Evolutionary conservation across 2,797 vertebrate species (phyloP), one percentile per base, ranked within the genome.

Genomic region (Pterois miles): DNA sequence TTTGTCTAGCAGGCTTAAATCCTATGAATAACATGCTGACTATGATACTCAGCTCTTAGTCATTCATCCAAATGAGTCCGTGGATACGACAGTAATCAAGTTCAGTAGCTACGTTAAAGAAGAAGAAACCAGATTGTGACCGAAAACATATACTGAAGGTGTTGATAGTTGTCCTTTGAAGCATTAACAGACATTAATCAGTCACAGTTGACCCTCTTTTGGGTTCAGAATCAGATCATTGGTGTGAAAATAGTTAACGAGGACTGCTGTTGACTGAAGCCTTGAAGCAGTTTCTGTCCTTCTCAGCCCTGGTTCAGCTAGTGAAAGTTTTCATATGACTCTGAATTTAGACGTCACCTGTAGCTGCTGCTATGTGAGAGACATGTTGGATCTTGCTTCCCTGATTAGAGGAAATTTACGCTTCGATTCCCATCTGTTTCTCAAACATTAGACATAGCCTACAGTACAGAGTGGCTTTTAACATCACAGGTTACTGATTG

Each of bases 321-420:
- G 29, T 18, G 4, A 65, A 64, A 2, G 7, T 8, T 16, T 71
- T 76, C 62, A 46, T 6, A 6, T 6, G 27, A 65, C 14, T 52
- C 34, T 56, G 8, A 65, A 74, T 43, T 6, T 5, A 31, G 3
- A 48, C 4, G 8, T 68, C 4, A 65, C 10, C 13, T 78, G 50
- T 20, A 36, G 46, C 46, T 68, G 11, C 13, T 0, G 48, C 56
- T 38, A 6, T 1, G 46, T 1, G 18, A 46, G 18, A 58, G 64
- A 75, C 40, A 1, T 75, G 84, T 70, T 43, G 18, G 3, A 27
- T 74, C 84, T 64, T 1, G 71, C 64, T 78, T 48, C n/a, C 25
- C 18, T 7, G 7, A 20, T 63, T 67, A 46, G 14, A 80, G 54
- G 43, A 33, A 12, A 18, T 69, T 68, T 40, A 34, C 0, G 10